Conservation (phyloP, 2,797 vertebrate species). For the Potorous gilbertii region DNA sequence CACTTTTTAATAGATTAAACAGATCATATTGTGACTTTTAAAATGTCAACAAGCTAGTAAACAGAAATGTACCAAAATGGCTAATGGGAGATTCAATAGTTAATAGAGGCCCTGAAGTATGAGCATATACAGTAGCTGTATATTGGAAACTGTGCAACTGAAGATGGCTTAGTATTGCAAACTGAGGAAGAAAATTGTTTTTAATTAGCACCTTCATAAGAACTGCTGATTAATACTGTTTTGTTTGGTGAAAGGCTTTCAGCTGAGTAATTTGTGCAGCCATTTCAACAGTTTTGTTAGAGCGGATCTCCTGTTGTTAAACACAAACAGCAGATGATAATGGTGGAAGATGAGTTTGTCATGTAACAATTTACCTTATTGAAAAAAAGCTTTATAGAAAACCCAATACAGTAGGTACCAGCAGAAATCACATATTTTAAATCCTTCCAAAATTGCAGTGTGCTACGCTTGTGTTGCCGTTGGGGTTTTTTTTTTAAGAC, state of each 20-base stretch:
- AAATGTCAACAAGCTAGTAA: slow-evolving; percentile 87
- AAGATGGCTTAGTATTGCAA: slow-evolving; percentile 91
- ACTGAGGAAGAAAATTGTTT: slow-evolving; percentile 93
- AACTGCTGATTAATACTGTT: slow-evolving; percentile 94
- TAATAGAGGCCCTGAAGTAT: slow-evolving; percentile 87
- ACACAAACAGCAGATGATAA: slow-evolving; percentile 94
- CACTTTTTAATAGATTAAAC: slow-evolving; percentile 86
- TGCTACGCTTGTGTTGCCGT: slow-evolving; percentile 70
- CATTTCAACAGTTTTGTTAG: slow-evolving; percentile 93
- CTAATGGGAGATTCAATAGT: slow-evolving; percentile 88
- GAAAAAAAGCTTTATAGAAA: slow-evolving; percentile 90
- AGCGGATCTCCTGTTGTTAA: slow-evolving; percentile 92
- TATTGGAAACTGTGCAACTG: slow-evolving; percentile 88
- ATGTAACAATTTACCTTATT: slow-evolving; percentile 94
- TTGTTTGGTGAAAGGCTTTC: slow-evolving; percentile 93
- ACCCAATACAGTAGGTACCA: slow-evolving; percentile 87
- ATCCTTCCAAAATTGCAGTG: slow-evolving; percentile 88
- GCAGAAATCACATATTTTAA: slow-evolving; percentile 90
- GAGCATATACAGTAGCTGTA: slow-evolving; percentile 88
- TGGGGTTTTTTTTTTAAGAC: slow-evolving; percentile 68
- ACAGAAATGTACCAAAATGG: slow-evolving; percentile 86
- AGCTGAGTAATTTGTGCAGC: slow-evolving; percentile 92
- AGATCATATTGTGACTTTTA: slow-evolving; percentile 86
- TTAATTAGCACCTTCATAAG: slow-evolving; percentile 94
- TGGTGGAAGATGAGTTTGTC: slow-evolving; percentile 92